These are phyloP conservation scores for Microplitis demolitor DNA, from an alignment of 1,140 invertebrate species.

Conservation along the genomic window DNA sequence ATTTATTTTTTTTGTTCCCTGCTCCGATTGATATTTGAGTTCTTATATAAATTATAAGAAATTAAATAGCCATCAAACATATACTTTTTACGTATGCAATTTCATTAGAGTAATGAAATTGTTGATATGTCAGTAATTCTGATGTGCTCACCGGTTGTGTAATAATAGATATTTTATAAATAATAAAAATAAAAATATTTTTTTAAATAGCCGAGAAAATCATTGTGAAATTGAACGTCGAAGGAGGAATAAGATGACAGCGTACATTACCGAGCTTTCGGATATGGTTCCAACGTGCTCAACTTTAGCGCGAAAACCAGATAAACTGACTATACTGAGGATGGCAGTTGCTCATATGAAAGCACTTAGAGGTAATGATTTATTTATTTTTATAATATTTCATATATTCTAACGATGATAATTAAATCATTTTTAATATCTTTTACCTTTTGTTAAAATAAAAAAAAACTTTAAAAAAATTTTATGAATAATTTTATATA, in stretches of 20 bases:
- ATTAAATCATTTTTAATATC: background rate
- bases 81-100: too few species aligned
- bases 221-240: constrained; percentile 99
- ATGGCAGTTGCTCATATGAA: constrained; percentile 99
- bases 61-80: too few species aligned
- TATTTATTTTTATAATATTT: constrained; percentile 10
- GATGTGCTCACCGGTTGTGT: too few species aligned
- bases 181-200: constrained; percentile 10
- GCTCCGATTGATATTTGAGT: too few species aligned
- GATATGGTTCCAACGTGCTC: constrained; percentile 99
- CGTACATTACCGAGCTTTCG: constrained; percentile 98
- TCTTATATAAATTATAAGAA: too few species aligned
- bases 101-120: too few species aligned
- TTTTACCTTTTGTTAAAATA: too few species aligned
- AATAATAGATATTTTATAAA: background rate
- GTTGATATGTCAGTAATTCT: too few species aligned
- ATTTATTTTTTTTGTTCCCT: too few species aligned
- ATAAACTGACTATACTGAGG: constrained; percentile 97
- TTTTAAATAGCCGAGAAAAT: constrained; percentile 84
- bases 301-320: constrained; percentile 95
- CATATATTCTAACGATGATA: background rate
- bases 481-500: too few species aligned
- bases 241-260: constrained; percentile 99
- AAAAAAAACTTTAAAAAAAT: too few species aligned
- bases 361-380: constrained; percentile 79